Conservation (phyloP, 2,888 invertebrate species). For the Oscheius sp. region DNA sequence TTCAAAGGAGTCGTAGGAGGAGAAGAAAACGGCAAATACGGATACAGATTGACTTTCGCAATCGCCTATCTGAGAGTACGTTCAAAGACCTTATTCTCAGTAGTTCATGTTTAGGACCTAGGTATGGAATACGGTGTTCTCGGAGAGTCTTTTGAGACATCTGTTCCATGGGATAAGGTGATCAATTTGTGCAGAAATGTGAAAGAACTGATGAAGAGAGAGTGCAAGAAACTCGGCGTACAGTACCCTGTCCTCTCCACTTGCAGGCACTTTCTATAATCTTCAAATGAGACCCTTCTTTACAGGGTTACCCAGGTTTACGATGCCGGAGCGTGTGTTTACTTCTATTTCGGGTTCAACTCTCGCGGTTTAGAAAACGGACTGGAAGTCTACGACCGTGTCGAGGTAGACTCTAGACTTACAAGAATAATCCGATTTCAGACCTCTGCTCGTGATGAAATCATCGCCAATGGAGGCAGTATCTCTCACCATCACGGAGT, state of each 20-base stretch:
- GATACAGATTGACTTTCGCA: conserved; percentile 95
- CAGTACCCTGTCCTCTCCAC: conserved; percentile 76
- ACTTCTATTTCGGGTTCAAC: conserved; percentile 91
- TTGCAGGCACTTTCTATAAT: conserved; percentile 73
- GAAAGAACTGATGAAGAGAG: conserved; percentile 82
- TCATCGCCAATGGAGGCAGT: conserved; percentile 88
- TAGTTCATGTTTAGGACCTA: conserved; percentile 81
- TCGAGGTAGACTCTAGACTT: conserved; percentile 80
- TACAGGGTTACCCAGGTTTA: conserved; percentile 90
- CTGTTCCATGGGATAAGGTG: conserved; percentile 85
- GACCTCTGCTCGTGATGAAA: conserved; percentile 88
- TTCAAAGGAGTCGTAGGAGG: conserved; percentile 81
- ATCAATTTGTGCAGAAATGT: conserved; percentile 86
- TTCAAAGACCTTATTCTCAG: background rate
- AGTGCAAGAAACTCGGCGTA: conserved; percentile 76
- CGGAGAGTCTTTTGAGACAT: conserved; percentile 98
- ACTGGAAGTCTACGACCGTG: conserved; percentile 84
- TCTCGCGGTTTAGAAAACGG: conserved; percentile 80
- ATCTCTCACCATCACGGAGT: conserved; percentile 93
- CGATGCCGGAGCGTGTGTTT: conserved; percentile 95
- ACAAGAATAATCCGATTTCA: conserved; percentile 55
- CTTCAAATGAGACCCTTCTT: background rate
- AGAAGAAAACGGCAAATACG: conserved; percentile 91
- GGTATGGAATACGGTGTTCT: conserved; percentile 88
- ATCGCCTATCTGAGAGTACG: conserved; percentile 94